These are phyloP conservation scores for Urocolius indicus DNA, from an alignment of 2,113 vertebrate species.

Conservation along the genomic window DNA sequence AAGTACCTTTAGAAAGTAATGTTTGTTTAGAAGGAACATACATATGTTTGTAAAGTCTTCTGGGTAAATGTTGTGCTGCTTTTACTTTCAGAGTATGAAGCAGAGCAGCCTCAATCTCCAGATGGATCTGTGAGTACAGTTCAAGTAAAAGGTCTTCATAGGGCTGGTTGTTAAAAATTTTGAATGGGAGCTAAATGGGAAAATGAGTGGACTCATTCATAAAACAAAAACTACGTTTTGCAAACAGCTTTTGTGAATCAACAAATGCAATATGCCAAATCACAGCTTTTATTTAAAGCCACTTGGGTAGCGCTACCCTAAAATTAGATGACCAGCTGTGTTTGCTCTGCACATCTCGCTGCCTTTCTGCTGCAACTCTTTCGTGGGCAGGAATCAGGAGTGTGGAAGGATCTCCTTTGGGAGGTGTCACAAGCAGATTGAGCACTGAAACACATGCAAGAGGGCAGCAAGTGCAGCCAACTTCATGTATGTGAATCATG, in stretches of 20 bases:
- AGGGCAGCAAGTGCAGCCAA: neutral
- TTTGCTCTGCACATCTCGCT: neutral
- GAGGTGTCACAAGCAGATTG: neutral
- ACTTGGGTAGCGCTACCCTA: neutral
- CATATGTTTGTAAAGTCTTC: neutral
- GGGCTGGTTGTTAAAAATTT: neutral
- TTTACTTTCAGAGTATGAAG: constrained; percentile 75
- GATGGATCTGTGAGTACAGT: neutral
- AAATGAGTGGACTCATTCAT: neutral
- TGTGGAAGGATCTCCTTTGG: neutral
- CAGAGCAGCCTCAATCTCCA: constrained; percentile 66
- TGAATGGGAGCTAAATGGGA: neutral
- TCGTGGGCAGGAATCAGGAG: neutral
- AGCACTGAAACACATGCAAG: neutral
- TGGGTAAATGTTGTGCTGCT: neutral
- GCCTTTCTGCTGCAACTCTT: neutral
- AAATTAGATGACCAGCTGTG: neutral
- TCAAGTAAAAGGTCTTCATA: neutral
- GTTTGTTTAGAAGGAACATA: neutral
- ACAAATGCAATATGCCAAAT: neutral
- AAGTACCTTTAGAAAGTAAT: neutral
- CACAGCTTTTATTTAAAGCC: neutral
- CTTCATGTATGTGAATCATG: neutral
- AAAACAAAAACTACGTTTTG: neutral
- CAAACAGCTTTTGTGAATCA: neutral